These are phyloP conservation scores for Perognathus longimembris DNA, from an alignment of 2,113 vertebrate genomes.

Conservation along the genomic window DNA sequence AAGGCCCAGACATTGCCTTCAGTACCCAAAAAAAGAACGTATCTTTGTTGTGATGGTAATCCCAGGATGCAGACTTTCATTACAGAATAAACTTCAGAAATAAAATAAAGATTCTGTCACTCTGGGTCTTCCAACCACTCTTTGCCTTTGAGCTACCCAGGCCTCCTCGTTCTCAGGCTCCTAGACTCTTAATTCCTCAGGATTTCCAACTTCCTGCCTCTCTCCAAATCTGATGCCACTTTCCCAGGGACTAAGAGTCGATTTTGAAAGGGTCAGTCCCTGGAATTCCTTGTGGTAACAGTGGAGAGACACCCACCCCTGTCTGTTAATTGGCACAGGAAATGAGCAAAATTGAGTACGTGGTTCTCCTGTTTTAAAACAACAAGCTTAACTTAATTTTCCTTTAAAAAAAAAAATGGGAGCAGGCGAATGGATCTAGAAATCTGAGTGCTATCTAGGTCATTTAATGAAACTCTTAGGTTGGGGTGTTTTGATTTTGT, in stretches of 20 bases:
- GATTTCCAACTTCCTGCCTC: constrained; percentile 81
- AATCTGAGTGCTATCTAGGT: constrained; percentile 68
- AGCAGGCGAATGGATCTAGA: constrained; percentile 6
- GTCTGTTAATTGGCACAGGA: constrained; percentile 82
- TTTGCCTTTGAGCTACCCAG: constrained; percentile 8
- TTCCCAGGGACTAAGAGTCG: constrained; percentile 79
- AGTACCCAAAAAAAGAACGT: constrained; percentile 64
- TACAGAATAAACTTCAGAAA: constrained; percentile 65
- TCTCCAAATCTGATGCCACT: constrained; percentile 70
- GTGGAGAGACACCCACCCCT: constrained; percentile 76
- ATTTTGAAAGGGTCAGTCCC: constrained; percentile 80
- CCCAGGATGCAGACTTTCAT: constrained; percentile 61
- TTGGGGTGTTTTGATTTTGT: constrained; percentile 26
- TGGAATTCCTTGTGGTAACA: constrained; percentile 82
- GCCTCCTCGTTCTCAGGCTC: constrained; percentile 76
- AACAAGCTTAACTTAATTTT: constrained; percentile 78
- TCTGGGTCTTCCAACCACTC: constrained; percentile 3
- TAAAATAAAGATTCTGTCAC: constrained; percentile 67
- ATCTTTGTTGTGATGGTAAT: constrained; percentile 63
- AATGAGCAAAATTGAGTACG: constrained; percentile 76
- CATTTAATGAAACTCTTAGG: constrained; percentile 61
- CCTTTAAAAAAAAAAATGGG: constrained; percentile 14
- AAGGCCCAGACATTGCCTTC: constrained; percentile 10
- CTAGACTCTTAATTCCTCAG: constrained; percentile 60
- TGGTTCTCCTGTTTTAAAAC: constrained; percentile 80